Evolutionary conservation across 1,140 invertebrate genomes (phyloP).

Genomic region (Platorchestia sp.): DNA sequence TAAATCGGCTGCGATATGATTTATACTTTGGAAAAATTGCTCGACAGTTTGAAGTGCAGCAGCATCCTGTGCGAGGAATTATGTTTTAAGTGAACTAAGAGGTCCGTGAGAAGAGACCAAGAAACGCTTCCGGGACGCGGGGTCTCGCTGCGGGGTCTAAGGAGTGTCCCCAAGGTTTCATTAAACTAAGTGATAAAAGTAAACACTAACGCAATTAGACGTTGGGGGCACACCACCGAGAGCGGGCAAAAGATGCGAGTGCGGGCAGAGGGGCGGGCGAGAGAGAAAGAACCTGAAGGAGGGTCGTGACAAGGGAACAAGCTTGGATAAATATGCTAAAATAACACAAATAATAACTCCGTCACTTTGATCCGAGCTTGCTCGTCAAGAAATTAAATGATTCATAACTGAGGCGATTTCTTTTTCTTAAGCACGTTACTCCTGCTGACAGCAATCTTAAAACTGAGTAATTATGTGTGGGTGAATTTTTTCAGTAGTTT

Average conservation of each 20-base stretch:
- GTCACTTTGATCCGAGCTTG: not conserved
- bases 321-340: not conserved
- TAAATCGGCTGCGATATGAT: not conserved
- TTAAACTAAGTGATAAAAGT: conserved; percentile 38
- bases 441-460: not conserved
- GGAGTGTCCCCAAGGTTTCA: conserved; percentile 38
- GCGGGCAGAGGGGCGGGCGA: not conserved
- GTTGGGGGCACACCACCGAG: not conserved
- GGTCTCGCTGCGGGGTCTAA: not conserved
- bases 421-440: not conserved
- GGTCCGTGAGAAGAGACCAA: not conserved
- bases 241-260: not conserved
- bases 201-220: conserved; percentile 8
- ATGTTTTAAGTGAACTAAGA: not conserved
- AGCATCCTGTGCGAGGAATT: not conserved
- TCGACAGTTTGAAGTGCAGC: not conserved
- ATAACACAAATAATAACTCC: not conserved
- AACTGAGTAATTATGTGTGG: no score
- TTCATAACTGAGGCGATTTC: not conserved
- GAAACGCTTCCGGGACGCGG: not conserved
- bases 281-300: not conserved
- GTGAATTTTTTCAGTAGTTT: no score
- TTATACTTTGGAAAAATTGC: not conserved
- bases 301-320: not conserved
- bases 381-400: not conserved